phyloP scores from a whole-genome alignment of 2,797 vertebrate genomes.

The Coregonus sp. region DNA sequence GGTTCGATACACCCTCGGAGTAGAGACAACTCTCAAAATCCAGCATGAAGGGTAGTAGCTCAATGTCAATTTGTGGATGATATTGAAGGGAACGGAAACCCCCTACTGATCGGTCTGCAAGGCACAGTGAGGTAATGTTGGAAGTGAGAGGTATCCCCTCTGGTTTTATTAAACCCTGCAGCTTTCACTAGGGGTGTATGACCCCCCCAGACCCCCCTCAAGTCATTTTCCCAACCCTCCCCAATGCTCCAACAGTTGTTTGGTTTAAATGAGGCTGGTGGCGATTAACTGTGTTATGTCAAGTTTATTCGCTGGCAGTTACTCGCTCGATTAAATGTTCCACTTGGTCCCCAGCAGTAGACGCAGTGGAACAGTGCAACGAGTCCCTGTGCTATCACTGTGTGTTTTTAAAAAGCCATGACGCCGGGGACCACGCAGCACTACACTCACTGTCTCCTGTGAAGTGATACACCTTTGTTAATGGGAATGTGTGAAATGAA shows the following conservation, averaged over 20 bases:
- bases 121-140: conserved; percentile 68
- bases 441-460: not conserved
- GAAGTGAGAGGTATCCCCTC: conserved; percentile 68
- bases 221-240: conserved; percentile 33
- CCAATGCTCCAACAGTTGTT: conserved; percentile 60
- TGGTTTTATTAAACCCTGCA: conserved; percentile 72
- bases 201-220: conserved; percentile 58
- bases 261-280: conserved; percentile 67
- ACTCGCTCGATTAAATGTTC: conserved; percentile 68
- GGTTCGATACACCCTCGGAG: not conserved
- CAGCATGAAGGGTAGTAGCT: not conserved
- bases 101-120: conserved; percentile 51
- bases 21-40: conserved; percentile 37
- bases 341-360: conserved; percentile 65
- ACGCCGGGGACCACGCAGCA: conserved; percentile 13
- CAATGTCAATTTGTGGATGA: conserved; percentile 37
- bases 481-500: not conserved
- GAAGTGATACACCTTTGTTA: conserved; percentile 1
- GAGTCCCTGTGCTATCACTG: conserved; percentile 67
- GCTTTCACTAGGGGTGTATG: conserved; percentile 71
- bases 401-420: not conserved
- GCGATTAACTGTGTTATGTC: conserved; percentile 75
- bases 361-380: conserved; percentile 64
- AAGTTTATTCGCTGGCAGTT: conserved; percentile 67
- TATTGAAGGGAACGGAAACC: conserved; percentile 52